A percentile compares a stretch with the other conserved stretches of the same genome.
phyloP scores from a whole-genome alignment of 2,888 invertebrate genomes.

The Crossocerus cetratus region DNA sequence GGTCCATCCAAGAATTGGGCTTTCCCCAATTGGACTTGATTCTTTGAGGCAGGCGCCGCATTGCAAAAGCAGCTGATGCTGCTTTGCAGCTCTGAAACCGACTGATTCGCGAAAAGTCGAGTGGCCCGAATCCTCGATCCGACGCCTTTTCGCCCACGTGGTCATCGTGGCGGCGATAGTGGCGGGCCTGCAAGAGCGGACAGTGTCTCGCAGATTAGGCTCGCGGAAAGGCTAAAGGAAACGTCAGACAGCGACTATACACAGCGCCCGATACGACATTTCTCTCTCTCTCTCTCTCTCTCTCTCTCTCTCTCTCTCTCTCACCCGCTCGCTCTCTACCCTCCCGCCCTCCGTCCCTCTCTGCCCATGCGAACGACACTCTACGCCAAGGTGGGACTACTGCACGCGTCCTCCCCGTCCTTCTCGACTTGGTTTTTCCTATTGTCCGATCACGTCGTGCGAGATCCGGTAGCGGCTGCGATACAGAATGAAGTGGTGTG shows the following conservation, averaged over 20 bases:
- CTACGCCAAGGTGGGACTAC: slow-evolving; percentile 18
- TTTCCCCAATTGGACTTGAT: too few species aligned
- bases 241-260: slow-evolving; percentile 40
- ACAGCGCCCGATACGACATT: slow-evolving; percentile 9
- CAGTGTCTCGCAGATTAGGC: slow-evolving; percentile 52
- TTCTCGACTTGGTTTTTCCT: slow-evolving; percentile 21
- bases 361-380: slow-evolving; percentile 32
- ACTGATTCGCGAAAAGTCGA: slow-evolving; percentile 41
- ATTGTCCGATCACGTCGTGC: slow-evolving; percentile 8
- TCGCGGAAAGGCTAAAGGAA: slow-evolving; percentile 14
- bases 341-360: too few species aligned
- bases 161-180: slow-evolving; percentile 54
- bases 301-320: too few species aligned
- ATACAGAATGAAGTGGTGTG: slow-evolving; percentile 66
- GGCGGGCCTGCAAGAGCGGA: slow-evolving; percentile 30
- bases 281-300: too few species aligned
- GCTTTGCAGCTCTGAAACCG: slow-evolving; percentile 23
- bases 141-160: slow-evolving; percentile 65
- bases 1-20: too few species aligned
- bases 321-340: too few species aligned
- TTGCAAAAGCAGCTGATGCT: slow-evolving; percentile 21
- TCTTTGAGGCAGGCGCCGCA: too few species aligned
- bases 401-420: slow-evolving; percentile 20
- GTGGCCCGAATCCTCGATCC: slow-evolving; percentile 27
- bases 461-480: not conserved